Percentiles rank a stretch among this genome's conserved stretches.
phyloP scores from a whole-genome alignment of 2,888 invertebrate genomes.

The Drosophila cracens region DNA sequence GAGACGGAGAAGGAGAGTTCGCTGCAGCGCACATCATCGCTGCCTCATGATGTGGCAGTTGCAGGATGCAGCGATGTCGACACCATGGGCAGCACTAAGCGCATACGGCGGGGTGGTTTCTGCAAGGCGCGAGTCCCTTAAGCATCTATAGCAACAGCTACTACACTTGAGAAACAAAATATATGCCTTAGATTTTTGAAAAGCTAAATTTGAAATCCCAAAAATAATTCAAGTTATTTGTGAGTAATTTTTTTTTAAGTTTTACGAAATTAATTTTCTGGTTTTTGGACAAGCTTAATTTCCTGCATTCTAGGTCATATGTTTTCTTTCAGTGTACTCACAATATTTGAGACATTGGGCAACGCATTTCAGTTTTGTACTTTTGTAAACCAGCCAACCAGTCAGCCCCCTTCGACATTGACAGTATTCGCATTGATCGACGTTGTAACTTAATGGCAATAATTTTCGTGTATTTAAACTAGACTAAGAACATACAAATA shows the following conservation, averaged over 20 bases:
- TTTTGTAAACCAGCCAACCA: constrained; percentile 44
- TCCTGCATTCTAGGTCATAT: neutral
- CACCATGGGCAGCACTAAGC: constrained; percentile 38
- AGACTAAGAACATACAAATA: constrained; percentile 45
- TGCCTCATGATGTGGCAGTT: constrained; percentile 62
- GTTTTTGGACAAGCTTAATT: neutral
- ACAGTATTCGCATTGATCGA: constrained; percentile 78
- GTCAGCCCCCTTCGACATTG: constrained; percentile 27
- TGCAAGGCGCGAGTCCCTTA: constrained; percentile 76
- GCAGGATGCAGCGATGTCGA: constrained; percentile 19
- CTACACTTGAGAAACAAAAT: neutral
- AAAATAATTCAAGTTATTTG: neutral
- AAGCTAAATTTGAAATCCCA: neutral
- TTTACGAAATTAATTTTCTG: neutral
- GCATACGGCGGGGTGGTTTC: constrained; percentile 77
- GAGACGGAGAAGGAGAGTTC: constrained; percentile 56
- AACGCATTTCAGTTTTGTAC: constrained; percentile 64
- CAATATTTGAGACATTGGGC: constrained; percentile 25
- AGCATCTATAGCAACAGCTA: constrained; percentile 15
- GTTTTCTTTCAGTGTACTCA: constrained; percentile 7
- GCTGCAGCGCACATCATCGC: constrained; percentile 75
- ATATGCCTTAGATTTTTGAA: neutral
- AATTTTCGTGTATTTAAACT: constrained; percentile 77
- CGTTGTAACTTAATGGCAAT: constrained; percentile 82
- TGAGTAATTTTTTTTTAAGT: neutral